Percentiles rank a stretch among this genome's conserved stretches.
Evolutionary conservation across 2,888 invertebrate species (phyloP).

Genomic region (Amitus sp.): DNA sequence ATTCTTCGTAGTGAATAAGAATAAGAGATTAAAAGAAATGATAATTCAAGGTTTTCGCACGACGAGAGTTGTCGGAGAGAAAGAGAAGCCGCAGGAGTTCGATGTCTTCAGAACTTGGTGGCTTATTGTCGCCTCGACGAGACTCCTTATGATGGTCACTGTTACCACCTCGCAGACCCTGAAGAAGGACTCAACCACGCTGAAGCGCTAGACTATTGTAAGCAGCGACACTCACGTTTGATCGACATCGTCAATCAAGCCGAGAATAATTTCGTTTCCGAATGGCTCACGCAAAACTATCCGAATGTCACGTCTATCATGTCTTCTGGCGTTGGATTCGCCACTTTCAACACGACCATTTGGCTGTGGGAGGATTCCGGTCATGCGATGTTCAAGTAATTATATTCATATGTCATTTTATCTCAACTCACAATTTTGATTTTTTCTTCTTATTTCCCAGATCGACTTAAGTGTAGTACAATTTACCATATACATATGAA

Average conservation of each 20-base stretch:
- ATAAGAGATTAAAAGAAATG: no score
- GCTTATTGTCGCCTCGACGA: conserved; percentile 67
- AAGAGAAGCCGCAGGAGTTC: conserved; percentile 63
- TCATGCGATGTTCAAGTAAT: conserved; percentile 54
- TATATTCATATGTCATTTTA: no score
- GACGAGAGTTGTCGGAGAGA: conserved; percentile 57
- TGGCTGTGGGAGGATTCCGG: conserved; percentile 67
- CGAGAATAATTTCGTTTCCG: conserved; percentile 70
- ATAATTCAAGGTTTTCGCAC: conserved; percentile 51
- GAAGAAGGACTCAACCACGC: conserved; percentile 59
- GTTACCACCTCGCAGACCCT: conserved; percentile 66
- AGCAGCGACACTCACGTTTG: conserved; percentile 63
- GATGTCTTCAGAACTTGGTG: conserved; percentile 61
- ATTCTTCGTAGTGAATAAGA: no score
- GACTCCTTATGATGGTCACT: conserved; percentile 66
- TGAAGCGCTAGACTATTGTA: conserved; percentile 66
- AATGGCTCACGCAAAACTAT: conserved; percentile 63
- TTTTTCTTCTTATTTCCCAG: no score
- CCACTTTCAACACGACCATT: conserved; percentile 56
- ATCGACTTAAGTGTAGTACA: no score
- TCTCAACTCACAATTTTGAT: no score
- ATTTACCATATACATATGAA: no score
- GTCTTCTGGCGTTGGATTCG: conserved; percentile 67
- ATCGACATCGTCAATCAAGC: conserved; percentile 66
- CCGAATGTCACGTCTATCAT: conserved; percentile 62